Evolutionary conservation across 2,888 invertebrate species (phyloP), one percentile per base, ranked within the genome.

Genomic region (Cactoblastis cactorum): DNA sequence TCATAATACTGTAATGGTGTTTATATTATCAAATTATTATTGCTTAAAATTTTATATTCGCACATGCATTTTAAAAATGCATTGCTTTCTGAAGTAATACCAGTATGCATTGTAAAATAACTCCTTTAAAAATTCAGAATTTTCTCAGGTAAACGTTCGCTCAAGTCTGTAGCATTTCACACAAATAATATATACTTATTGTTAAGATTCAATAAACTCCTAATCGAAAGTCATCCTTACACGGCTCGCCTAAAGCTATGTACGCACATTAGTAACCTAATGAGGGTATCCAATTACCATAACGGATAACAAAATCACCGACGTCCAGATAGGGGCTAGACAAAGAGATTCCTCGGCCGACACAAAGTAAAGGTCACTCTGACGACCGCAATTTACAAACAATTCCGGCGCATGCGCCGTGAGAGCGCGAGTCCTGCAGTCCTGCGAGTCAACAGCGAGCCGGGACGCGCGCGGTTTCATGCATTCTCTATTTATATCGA

Each of bases 401-500:
- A 84, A 77, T 74, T 61, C 57, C 58, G 57, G 74, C 71, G 75
- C 77, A 78, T 81, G 83, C 79, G 78, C 75, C 17, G 3, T 1
- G 11, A 4, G 32, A 4, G 12, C 18, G 14, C 5, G 45, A 47
- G 49, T 55, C 51, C 57, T 57, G 59, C 58, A 59, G 56, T 57
- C 50, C 60, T 49, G 38, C 49, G 56, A 50, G 54, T 53, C 56
- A 55, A 54, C 53, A 53, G 51, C 51, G 45, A 33, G 58, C 58
- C 62, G 63, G 58, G 57, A 62, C 57, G 18, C 49, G 45, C 37
- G 53, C 50, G 54, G 54, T 53, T 51, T 62, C 62, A 64, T 69
- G 72, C 72, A 72, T 71, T 73, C 77, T 76, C 80, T 86, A 82
- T 84, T 83, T 86, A 86, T 87, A 88, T 85, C 84, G 84, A 82